A percentile compares a stretch with the other conserved stretches of the same genome.
These are phyloP conservation scores for Teinopalpus imperialis DNA, from an alignment of 2,888 invertebrate species.

Conservation along the genomic window DNA sequence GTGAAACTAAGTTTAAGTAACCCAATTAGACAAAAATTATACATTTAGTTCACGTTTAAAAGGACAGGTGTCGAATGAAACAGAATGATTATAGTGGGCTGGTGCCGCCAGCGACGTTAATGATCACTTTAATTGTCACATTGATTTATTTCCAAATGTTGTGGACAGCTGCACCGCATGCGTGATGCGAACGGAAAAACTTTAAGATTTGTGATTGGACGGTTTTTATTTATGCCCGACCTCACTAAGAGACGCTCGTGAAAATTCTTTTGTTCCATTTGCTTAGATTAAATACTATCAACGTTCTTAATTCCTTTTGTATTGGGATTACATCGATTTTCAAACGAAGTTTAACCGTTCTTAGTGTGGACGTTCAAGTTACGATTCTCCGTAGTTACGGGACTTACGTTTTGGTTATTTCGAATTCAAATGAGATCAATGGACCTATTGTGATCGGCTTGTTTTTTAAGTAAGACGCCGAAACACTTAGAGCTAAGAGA, in stretches of 20 bases:
- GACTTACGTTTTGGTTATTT: no score
- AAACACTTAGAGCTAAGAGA: no score
- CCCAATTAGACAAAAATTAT: no score
- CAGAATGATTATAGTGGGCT: conserved; percentile 2
- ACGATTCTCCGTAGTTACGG: no score
- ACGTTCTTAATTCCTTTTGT: conserved; percentile 2
- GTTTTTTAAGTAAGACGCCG: no score
- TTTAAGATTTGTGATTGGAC: conserved; percentile 54
- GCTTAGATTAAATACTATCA: conserved; percentile 15
- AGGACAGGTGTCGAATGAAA: conserved; percentile 18
- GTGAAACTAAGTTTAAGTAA: no score
- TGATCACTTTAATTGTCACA: conserved; percentile 24
- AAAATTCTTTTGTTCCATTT: conserved; percentile 23
- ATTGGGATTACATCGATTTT: neutral
- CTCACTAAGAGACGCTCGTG: conserved; percentile 9
- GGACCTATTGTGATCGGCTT: no score
- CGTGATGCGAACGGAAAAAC: conserved; percentile 50
- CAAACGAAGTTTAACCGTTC: no score
- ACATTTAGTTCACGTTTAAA: neutral
- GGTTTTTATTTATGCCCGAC: conserved; percentile 17
- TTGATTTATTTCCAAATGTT: conserved; percentile 35
- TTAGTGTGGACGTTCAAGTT: no score
- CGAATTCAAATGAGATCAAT: no score
- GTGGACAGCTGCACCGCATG: conserved; percentile 43
- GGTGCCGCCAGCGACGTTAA: conserved; percentile 20